Base-by-base conservation (phyloP, 2,888 invertebrate genomes). In the Amphipoea oculea region DNA sequence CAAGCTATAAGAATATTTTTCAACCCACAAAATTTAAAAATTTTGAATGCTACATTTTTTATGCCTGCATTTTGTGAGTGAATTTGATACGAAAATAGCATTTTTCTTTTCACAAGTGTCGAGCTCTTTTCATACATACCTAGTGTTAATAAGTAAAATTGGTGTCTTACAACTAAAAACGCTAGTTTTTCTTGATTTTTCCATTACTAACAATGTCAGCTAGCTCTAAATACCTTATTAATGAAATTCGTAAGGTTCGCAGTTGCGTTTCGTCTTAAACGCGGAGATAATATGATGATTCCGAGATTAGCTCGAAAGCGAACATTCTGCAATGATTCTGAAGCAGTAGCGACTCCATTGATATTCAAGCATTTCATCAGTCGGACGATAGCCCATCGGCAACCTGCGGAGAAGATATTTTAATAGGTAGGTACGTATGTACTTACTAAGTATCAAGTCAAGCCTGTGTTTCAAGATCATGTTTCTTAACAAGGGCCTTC, bases 331-430 rank as follows among this genome's bases (percentile, higher is more conserved):
- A 86, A 76, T 12, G 91, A 86, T 73, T 94, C 92, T 29, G 90
- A 76, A 2, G 94, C 91, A 4, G 95, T 89, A 1, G 94, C 96
- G 23, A 97, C 90, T 23, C 96, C 96, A 78, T 96, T 96, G n/a
- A 96, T 88, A 65, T 92, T 91, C 69, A 97, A 78, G 81, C 96
- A 97, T 89, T 96, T 97, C n/a, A 94, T 89, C 9, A 96, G 89
- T 12, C 94, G 92, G 9, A 95, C 67, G 9, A 91, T 89, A n/a
- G 92, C 92, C 94, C 94, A 95, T n/a, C 89, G 77, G 79, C 96
- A 96, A 85, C 92, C 96, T 96, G 85, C 42, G 23, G 36, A 36
- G 3, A 81, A 69, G 45, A 48, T 20, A 65, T 36, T n/a, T n/a
- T 12, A 23, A 72, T 62, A 72, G 20, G 2, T 20, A 29, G 1